A percentile compares a stretch with the other conserved stretches of the same genome.
Conservation (phyloP, 2,888 invertebrate genomes). For the Cephus pygmeus region DNA sequence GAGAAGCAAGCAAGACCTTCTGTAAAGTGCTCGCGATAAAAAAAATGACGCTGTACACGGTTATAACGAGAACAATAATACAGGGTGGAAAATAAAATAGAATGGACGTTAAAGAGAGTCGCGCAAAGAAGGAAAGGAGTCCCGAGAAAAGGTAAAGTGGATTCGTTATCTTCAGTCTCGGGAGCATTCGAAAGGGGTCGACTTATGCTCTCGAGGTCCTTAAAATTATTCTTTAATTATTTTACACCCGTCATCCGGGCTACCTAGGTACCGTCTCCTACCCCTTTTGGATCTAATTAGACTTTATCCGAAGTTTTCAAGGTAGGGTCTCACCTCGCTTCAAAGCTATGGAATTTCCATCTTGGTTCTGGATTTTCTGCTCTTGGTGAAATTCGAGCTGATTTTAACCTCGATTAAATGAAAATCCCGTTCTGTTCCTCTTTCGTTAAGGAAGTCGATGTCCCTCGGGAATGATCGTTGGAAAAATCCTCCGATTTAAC, state of each 20-base stretch:
- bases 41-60: background rate
- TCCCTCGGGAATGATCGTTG: no score
- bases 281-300: background rate
- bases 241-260: background rate
- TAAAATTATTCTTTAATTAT: background rate
- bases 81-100: background rate
- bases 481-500: no score
- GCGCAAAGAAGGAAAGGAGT: background rate
- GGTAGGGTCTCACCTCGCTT: background rate
- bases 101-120: background rate
- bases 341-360: background rate
- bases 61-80: background rate
- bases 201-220: background rate
- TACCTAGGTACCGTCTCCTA: background rate
- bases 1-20: background rate
- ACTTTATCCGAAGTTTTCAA: background rate
- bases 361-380: background rate
- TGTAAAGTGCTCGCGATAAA: background rate
- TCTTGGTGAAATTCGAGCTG: background rate
- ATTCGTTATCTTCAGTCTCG: background rate
- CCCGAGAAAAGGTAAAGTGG: background rate
- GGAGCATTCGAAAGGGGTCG: background rate
- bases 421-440: no score
- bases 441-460: no score
- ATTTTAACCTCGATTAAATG: background rate